These are phyloP conservation scores for Opisthocomus hoazin DNA, from an alignment of 2,113 vertebrate genomes.

Conservation along the genomic window DNA sequence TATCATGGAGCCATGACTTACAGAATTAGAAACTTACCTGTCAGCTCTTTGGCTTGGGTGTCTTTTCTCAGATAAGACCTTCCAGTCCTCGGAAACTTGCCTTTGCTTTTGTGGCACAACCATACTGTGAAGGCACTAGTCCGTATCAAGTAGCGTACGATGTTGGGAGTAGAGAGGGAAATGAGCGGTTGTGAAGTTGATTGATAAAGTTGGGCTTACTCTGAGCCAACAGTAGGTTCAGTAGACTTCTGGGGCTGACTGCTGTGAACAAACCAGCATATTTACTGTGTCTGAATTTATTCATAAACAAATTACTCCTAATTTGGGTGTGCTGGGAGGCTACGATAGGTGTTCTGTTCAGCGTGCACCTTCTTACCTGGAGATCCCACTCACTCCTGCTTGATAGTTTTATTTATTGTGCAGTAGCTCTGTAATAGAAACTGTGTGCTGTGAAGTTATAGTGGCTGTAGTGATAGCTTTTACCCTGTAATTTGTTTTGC, in stretches of 20 bases:
- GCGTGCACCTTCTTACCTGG: neutral
- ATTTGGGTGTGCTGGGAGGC: neutral
- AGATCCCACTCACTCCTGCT: neutral
- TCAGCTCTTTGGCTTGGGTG: neutral
- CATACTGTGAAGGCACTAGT: neutral
- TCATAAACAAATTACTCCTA: neutral
- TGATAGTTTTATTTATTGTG: neutral
- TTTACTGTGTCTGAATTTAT: neutral
- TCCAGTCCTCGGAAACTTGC: neutral
- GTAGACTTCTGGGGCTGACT: neutral
- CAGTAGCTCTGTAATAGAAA: neutral
- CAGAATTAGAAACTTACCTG: neutral
- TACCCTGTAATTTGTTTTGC: neutral
- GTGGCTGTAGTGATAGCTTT: neutral
- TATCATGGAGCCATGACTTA: neutral
- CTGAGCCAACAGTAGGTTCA: neutral
- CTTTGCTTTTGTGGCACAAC: neutral
- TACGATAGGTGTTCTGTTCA: neutral
- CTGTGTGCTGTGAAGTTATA: neutral
- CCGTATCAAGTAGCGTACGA: fast-evolving
- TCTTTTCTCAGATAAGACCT: neutral
- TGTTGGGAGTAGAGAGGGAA: neutral
- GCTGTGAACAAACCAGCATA: neutral
- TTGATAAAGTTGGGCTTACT: neutral
- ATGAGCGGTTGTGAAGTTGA: neutral